Evolutionary conservation across 2,113 vertebrate species (phyloP).

Genomic region (Crotalus helleri): DNA sequence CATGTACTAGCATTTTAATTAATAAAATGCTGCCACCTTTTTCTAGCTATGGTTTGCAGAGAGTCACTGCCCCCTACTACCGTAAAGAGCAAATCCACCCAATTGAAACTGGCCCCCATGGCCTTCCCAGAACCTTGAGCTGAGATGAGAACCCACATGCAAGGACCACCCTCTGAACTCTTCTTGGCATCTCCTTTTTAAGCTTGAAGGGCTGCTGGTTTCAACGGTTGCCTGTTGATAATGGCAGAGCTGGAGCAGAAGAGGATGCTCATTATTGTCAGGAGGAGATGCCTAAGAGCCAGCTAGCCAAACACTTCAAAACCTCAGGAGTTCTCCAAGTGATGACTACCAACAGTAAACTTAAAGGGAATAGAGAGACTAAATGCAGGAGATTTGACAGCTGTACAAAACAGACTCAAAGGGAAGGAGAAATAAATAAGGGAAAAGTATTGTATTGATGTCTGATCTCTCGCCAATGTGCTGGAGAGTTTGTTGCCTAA

Average conservation of each 20-base stretch:
- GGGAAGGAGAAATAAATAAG: not conserved
- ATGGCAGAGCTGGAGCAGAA: not conserved
- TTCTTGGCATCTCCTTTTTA: rapidly evolving
- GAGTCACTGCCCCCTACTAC: not conserved
- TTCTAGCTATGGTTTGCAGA: rapidly evolving
- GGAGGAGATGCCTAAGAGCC: not conserved
- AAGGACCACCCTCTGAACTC: rapidly evolving
- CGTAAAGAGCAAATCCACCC: not conserved
- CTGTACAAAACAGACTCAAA: not conserved
- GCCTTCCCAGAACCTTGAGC: not conserved
- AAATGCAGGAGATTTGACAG: not conserved
- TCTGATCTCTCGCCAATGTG: rapidly evolving
- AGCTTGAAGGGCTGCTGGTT: not conserved
- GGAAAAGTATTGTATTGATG: not conserved
- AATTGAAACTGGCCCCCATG: rapidly evolving
- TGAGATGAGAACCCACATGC: not conserved
- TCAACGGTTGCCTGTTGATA: constrained; percentile 16
- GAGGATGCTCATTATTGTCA: too few relatives aligned
- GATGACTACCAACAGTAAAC: not conserved
- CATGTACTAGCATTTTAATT: not conserved
- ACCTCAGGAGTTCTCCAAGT: not conserved
- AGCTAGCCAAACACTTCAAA: not conserved
- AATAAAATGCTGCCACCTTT: rapidly evolving
- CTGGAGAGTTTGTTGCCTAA: rapidly evolving
- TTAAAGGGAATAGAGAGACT: not conserved